Evolutionary conservation across 92 coral and sea anemone species (phyloP), one percentile per base, ranked within the genome.

Genomic region (Plumapathes pennacea): DNA sequence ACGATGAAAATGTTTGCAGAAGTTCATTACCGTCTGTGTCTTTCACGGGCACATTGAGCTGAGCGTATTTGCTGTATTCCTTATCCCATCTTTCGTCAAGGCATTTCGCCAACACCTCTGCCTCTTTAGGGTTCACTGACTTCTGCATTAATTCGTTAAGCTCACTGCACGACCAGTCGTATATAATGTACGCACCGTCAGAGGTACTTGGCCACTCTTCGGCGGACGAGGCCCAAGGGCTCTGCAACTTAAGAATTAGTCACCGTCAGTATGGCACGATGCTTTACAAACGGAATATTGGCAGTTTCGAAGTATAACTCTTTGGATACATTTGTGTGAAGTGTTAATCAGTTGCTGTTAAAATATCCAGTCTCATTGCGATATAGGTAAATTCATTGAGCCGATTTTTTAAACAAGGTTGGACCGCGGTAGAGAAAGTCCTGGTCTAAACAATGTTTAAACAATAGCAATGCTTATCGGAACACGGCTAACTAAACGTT

Each of bases 31-130:
- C 90, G 11, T 78, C 57, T 25, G 44, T 76, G 61, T 90, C 95
- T 38, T 44, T 62, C 29, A 69, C 64, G 0, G 76, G 84, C 10
- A 86, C 83, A 14, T 15, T 18, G 10, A 39, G 41, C 5, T 72
- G 80, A 4, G 97, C 84, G 46, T 52, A 85, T 48, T 52, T 30
- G 11, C 81, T 57, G 49, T 85, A 90, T 56, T 67, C 74, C 12
- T 33, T 32, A 22, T 67, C 76, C 97, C 97, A 90, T 3, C 52
- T 76, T 60, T 84, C 70, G 52, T 89, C 97, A 14, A 89, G 54
- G 29, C 68, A 73, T 42, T 80, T 69, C 8, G 91, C 97, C 72
- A 89, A 56, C 34, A 69, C 43, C 34, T 42, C 67, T 5, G 82
- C 76, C 68, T 89, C 81, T 13, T 45, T 44, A 45, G 60, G 41